Base-by-base conservation (phyloP, 2,888 invertebrate species). In the Loripinus fragilis region DNA sequence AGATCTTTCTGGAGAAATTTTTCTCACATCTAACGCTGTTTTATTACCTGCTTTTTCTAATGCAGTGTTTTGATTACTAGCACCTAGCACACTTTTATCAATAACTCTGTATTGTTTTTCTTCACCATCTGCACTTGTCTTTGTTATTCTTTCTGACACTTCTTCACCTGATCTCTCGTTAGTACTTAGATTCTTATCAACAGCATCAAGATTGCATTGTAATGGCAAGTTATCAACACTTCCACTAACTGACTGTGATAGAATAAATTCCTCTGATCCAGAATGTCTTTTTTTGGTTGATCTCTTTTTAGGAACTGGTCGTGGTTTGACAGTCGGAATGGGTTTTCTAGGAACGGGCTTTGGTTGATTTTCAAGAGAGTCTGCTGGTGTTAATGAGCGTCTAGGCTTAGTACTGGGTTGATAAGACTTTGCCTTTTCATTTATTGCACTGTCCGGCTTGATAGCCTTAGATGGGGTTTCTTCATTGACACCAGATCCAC, bases 251-350 rank as follows among this genome's bases (percentile, higher is more conserved):
- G 50, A n/a, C 28, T 68, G 64, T 41, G 23, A 25, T 35, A 23
- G 48, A 45, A 76, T 70, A 20, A 71, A 69, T 20, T 80, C 74
- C 30, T 83, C 83, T 12, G 78, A 60, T 15, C 76, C 83, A 42
- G 84, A 86, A 25, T 74, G 60, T 50, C 78, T 77, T 48, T 80
- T 78, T 52, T 82, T 52, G 5, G 83, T 83, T 42, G 77, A 65
- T 65, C 82, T 66, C 74, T 86, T 83, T 35, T 84, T 75, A 30
- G 87, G 85, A 7, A 74, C 78, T 64, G 85, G 84, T 38, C 76
- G 72, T 41, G 85, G 85, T 64, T 81, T 80, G 25, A 23, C 52
- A 28, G 74, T 67, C 60, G 80, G 74, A 45, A 74, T 42, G 28
- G 81, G 67, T 45, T 76, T 82, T 50, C 81, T 75, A 33, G 83